Evolutionary conservation across 1,140 invertebrate species (phyloP).

Genomic region (Mercenaria mercenaria): DNA sequence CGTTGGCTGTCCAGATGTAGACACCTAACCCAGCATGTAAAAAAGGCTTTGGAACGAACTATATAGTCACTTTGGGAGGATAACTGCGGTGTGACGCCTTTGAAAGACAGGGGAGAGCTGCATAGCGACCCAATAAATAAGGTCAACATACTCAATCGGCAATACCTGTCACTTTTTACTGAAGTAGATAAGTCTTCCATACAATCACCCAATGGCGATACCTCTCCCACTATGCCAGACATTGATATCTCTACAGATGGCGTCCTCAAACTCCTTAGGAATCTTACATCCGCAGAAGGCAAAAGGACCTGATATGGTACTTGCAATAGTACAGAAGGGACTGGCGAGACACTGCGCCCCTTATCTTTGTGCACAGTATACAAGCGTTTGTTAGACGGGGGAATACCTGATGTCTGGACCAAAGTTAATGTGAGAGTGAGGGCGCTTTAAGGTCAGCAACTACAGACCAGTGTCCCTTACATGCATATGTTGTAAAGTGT

Average conservation of each 20-base stretch:
- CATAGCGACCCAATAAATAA: conserved; percentile 28
- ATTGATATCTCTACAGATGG: not conserved
- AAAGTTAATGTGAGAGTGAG: not conserved
- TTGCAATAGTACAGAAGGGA: conserved; percentile 23
- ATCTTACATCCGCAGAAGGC: conserved; percentile 30
- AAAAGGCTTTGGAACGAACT: not conserved
- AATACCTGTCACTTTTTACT: conserved; percentile 39
- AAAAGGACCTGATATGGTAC: conserved; percentile 39
- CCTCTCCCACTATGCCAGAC: not conserved
- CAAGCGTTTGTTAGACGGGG: not conserved
- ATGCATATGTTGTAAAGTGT: too few species aligned
- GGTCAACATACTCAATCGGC: conserved; percentile 49
- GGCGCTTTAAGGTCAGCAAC: too few species aligned
- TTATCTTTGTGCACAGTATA: not conserved
- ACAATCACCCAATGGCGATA: not conserved
- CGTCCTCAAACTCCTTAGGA: not conserved
- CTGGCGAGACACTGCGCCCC: not conserved
- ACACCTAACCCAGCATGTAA: not conserved
- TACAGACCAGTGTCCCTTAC: too few species aligned
- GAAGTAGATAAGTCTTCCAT: not conserved
- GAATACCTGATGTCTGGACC: not conserved
- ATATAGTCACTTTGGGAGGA: not conserved
- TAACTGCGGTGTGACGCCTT: not conserved
- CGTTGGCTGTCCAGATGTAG: not conserved
- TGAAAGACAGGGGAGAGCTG: conserved; percentile 35